Evolutionary conservation across 1,140 invertebrate species (phyloP).

Genomic region (Pemphigus obesinymphae): DNA sequence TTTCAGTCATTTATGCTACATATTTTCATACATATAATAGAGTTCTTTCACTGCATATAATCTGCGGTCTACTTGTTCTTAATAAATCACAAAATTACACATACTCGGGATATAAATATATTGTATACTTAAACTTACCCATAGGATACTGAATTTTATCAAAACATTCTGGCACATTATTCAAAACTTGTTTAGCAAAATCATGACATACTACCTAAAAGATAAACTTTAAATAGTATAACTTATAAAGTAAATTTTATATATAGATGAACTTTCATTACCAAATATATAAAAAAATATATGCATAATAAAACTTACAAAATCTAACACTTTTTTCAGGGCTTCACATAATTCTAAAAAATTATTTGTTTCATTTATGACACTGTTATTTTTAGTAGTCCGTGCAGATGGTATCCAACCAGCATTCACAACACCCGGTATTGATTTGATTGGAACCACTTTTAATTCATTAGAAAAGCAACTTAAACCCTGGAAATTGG

Average conservation of each 20-base stretch:
- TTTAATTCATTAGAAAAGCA: constrained; percentile 84
- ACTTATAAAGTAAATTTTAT: no score
- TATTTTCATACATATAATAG: background rate
- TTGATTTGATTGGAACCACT: constrained; percentile 81
- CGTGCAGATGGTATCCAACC: constrained; percentile 63
- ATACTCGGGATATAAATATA: no score
- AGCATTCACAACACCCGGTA: constrained; percentile 74
- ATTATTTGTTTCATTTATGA: constrained; percentile 62
- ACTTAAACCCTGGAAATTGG: constrained; percentile 81
- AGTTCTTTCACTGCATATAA: background rate
- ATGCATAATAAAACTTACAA: no score
- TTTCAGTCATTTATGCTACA: background rate
- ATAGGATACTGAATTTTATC: constrained; percentile 98
- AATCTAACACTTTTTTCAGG: constrained; percentile 71
- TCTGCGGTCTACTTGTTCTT: background rate
- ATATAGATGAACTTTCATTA: background rate
- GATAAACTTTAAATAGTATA: background rate
- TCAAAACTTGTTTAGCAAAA: constrained; percentile 88
- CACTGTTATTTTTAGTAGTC: constrained; percentile 60
- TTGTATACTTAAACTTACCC: constrained; percentile 79
- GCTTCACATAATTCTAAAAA: constrained; percentile 66
- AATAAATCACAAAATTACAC: no score
- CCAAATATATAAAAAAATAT: no score
- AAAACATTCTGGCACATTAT: constrained; percentile 92
- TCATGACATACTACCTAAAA: constrained; percentile 72